Evolutionary conservation across 2,888 invertebrate species (phyloP).

Genomic region (Spisula solida): DNA sequence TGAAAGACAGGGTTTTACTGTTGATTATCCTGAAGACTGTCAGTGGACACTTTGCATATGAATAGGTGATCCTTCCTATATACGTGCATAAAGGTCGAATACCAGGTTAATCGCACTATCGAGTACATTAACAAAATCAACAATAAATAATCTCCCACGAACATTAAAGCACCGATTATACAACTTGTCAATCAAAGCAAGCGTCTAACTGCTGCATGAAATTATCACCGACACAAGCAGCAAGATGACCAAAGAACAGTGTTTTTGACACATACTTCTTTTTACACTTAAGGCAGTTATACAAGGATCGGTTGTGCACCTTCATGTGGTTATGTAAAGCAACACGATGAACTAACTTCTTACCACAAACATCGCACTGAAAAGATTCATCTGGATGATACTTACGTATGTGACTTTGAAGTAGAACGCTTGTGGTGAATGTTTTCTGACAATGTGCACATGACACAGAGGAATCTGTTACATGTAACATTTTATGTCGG

Average conservation of each 20-base stretch:
- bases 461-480: neutral
- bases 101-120: too few relatives aligned
- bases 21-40: too few relatives aligned
- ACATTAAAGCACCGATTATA: too few relatives aligned
- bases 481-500: constrained; percentile 29
- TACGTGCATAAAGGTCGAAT: too few relatives aligned
- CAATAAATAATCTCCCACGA: too few relatives aligned
- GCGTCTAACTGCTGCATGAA: constrained; percentile 28
- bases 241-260: constrained; percentile 1
- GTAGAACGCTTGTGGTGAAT: constrained; percentile 18
- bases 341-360: neutral
- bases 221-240: neutral
- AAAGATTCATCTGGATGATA: constrained; percentile 11
- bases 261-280: neutral
- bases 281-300: constrained; percentile 23
- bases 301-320: constrained; percentile 1
- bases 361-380: constrained; percentile 50
- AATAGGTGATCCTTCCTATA: too few relatives aligned
- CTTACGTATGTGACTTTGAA: constrained; percentile 28
- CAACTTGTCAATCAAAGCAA: neutral
- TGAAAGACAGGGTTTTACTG: too few relatives aligned
- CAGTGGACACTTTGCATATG: too few relatives aligned
- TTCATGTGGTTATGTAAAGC: neutral
- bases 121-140: too few relatives aligned
- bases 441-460: constrained; percentile 39